Evolutionary conservation across 2,113 vertebrate species (phyloP).

Genomic region (Sceloporus undulatus): DNA sequence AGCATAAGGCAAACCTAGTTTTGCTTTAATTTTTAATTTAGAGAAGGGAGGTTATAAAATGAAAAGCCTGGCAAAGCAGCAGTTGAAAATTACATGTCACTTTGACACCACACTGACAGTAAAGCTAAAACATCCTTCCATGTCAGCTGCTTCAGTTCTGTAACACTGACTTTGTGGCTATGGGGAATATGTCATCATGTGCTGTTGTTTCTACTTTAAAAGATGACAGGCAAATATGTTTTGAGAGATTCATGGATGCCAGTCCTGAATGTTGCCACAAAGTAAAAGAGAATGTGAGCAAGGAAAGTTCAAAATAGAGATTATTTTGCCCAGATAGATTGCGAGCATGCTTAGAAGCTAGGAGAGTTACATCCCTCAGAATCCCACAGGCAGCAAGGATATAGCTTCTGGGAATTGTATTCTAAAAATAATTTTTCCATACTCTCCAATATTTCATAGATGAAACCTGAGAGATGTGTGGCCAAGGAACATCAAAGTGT

Average conservation of each 20-base stretch:
- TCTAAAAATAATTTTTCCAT: no score
- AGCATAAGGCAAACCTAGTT: slow-evolving; percentile 36
- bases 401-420: no score
- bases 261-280: accelerated
- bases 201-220: slow-evolving; percentile 10
- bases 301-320: no score
- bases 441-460: no score
- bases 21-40: slow-evolving; percentile 26
- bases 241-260: not conserved
- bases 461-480: no score
- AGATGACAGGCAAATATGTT: not conserved
- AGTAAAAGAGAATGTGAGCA: slow-evolving; percentile 15
- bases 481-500: no score
- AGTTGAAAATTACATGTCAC: slow-evolving; percentile 33
- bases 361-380: no score
- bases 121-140: slow-evolving; percentile 23
- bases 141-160: slow-evolving; percentile 23
- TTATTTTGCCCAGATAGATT: no score
- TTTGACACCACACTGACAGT: slow-evolving; percentile 3
- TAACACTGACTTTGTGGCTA: not conserved
- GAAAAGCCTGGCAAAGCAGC: not conserved
- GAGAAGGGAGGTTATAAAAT: slow-evolving; percentile 40
- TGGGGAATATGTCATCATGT: accelerated
- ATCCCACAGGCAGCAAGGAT: no score
- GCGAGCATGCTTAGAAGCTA: no score